phyloP scores from a whole-genome alignment of 2,113 vertebrate species.

The Delphinapterus leucas region DNA sequence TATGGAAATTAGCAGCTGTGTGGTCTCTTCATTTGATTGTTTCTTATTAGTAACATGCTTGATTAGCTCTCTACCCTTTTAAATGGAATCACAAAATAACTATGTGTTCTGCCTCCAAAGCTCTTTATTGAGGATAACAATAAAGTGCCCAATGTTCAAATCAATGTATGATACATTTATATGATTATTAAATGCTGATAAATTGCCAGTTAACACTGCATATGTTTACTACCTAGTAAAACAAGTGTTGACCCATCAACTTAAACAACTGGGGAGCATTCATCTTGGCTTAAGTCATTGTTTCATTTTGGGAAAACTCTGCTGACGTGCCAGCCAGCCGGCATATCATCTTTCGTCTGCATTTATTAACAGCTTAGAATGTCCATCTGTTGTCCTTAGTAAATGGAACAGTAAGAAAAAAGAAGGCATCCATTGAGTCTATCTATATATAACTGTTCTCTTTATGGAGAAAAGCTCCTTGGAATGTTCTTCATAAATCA shows the following conservation, averaged over 20 bases:
- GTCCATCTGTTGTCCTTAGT: conserved; percentile 64
- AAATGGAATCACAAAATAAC: conserved; percentile 72
- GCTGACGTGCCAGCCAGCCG: conserved; percentile 7
- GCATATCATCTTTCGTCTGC: conserved; percentile 60
- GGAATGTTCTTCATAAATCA: conserved; percentile 36
- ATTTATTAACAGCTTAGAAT: conserved; percentile 72
- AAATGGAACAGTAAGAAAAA: conserved; percentile 51
- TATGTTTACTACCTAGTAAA: conserved; percentile 65
- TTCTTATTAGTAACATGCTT: conserved; percentile 69
- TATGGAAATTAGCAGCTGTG: conserved; percentile 72
- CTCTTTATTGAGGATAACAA: conserved; percentile 67
- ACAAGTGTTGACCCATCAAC: conserved; percentile 45
- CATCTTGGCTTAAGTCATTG: conserved; percentile 61
- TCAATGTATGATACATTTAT: conserved; percentile 60
- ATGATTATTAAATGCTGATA: conserved; percentile 64
- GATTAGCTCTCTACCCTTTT: conserved; percentile 64
- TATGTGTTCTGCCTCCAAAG: conserved; percentile 65
- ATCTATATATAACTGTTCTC: conserved; percentile 38
- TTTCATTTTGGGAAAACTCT: conserved; percentile 66
- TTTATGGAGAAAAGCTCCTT: neutral
- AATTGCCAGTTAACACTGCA: conserved; percentile 58
- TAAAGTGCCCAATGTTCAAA: conserved; percentile 49
- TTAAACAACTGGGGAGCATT: conserved; percentile 67
- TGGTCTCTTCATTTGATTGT: conserved; percentile 70
- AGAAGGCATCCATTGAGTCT: conserved; percentile 41